Conservation (phyloP, 2,797 vertebrate species). For the Smutsia gigantea region DNA sequence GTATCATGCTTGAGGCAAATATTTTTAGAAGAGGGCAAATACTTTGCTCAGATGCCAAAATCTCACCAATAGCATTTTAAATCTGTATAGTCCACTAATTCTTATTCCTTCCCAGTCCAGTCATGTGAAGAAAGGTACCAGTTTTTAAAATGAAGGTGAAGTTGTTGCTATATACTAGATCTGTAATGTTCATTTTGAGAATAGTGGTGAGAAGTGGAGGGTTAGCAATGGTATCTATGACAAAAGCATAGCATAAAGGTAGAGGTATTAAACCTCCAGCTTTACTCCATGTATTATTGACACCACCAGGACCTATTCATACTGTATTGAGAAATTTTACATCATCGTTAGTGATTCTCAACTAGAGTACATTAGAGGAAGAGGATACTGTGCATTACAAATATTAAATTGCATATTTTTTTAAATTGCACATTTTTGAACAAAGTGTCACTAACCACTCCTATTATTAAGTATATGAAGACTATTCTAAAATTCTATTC, state of each 20-base stretch:
- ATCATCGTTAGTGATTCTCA: not conserved
- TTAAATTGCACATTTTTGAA: not conserved
- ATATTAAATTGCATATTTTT: not conserved
- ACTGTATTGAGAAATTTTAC: not conserved
- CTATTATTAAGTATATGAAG: not conserved
- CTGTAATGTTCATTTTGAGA: not conserved
- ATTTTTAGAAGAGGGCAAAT: constrained; percentile 37
- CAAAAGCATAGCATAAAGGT: not conserved
- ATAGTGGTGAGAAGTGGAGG: not conserved
- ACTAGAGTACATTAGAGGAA: too few relatives aligned
- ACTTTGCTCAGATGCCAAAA: constrained; percentile 2
- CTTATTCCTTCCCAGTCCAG: not conserved
- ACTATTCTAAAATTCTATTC: not conserved
- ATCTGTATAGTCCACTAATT: not conserved
- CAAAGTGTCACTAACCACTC: not conserved
- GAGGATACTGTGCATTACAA: not conserved
- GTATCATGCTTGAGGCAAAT: not conserved
- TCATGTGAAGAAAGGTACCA: not conserved
- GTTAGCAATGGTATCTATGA: not conserved
- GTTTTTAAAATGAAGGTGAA: not conserved
- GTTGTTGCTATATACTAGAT: not conserved
- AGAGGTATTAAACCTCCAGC: not conserved
- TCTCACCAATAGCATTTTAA: constrained; percentile 12
- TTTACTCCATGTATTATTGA: not conserved
- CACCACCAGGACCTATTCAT: not conserved